Evolutionary conservation across 1,140 invertebrate genomes (phyloP).

Genomic region (Drosophila trapezifrons): DNA sequence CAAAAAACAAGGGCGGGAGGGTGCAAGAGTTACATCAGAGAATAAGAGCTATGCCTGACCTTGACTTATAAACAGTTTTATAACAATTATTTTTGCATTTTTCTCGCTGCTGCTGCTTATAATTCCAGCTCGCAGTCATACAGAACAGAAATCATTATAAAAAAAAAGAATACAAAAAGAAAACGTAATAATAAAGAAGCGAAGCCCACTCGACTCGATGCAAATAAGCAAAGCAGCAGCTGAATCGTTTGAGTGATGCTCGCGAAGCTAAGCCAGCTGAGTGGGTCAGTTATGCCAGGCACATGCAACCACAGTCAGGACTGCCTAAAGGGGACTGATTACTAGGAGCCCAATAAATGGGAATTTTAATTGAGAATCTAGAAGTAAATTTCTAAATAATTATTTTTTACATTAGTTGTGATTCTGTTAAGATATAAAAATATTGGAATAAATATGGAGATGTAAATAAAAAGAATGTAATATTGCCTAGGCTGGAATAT

Average conservation of each 20-base stretch:
- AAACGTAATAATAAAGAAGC: conserved; percentile 41
- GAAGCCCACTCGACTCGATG: conserved; percentile 51
- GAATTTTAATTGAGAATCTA: not conserved
- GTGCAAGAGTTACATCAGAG: conserved; percentile 32
- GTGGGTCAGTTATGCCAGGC: conserved; percentile 46
- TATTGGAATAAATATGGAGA: too few species aligned
- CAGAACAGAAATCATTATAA: conserved; percentile 51
- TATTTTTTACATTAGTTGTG: too few species aligned
- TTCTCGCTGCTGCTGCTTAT: conserved; percentile 36
- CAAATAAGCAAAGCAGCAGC: conserved; percentile 47
- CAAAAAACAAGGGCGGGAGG: not conserved
- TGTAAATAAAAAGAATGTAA: too few species aligned
- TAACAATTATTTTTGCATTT: conserved; percentile 53
- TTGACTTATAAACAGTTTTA: conserved; percentile 62
- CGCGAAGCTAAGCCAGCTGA: conserved; percentile 27
- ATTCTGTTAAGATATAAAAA: too few species aligned
- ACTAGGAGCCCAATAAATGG: rapidly evolving
- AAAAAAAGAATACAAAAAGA: conserved; percentile 4
- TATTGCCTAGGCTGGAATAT: too few species aligned
- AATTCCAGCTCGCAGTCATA: conserved; percentile 32
- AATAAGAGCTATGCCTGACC: conserved; percentile 45
- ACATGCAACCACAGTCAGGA: conserved; percentile 45
- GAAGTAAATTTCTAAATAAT: too few species aligned
- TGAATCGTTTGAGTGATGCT: conserved; percentile 49
- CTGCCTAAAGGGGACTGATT: not conserved